Conservation (phyloP, 2,113 vertebrate species). For the Datnioides undecimradiatus region DNA sequence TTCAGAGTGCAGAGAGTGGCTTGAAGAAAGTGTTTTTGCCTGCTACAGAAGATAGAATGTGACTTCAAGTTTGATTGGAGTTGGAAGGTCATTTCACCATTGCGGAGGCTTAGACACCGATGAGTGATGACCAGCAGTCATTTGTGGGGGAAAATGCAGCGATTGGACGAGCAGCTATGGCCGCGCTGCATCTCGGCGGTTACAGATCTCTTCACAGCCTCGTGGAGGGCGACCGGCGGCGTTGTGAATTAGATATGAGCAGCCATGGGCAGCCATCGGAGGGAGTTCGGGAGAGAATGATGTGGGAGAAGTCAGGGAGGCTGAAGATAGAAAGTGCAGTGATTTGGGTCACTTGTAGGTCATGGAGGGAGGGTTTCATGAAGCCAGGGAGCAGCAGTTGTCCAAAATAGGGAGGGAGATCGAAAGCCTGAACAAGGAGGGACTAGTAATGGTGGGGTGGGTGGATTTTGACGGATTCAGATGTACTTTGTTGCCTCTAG, state of each 20-base stretch:
- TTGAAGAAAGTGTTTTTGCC: conserved; percentile 13
- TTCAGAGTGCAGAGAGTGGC: neutral
- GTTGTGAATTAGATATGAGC: conserved; percentile 43
- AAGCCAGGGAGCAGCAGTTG: neutral
- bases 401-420: neutral
- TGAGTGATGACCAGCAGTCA: conserved; percentile 38
- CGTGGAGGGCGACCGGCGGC: neutral
- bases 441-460: no score
- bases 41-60: neutral
- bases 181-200: neutral
- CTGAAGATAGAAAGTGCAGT: conserved; percentile 20
- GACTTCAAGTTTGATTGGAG: conserved; percentile 27
- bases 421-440: neutral
- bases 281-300: neutral
- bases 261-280: conserved; percentile 27
- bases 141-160: neutral
- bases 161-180: neutral
- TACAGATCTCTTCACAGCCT: neutral
- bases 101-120: neutral
- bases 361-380: conserved; percentile 17
- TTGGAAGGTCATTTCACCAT: conserved; percentile 31
- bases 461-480: neutral
- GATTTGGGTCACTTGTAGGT: conserved; percentile 45
- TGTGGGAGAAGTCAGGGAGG: conserved; percentile 26
- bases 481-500: neutral